Percentiles rank a stretch among this genome's conserved stretches.
phyloP scores from a whole-genome alignment of 2,797 vertebrate species.

The Notolepis coatsorum region DNA sequence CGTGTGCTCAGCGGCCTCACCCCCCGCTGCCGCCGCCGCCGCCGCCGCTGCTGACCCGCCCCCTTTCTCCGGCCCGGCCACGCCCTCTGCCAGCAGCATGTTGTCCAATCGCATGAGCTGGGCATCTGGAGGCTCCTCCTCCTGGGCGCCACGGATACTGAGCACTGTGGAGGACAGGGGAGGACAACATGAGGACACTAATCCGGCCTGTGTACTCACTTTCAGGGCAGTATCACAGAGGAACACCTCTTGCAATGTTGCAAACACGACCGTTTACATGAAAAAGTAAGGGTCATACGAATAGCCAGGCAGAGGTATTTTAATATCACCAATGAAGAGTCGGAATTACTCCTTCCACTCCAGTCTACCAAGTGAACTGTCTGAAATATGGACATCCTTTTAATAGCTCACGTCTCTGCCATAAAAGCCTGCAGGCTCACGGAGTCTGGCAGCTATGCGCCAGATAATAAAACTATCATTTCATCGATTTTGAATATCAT shows the following conservation, averaged over 20 bases:
- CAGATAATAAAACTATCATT: slow-evolving; percentile 78
- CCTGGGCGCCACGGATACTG: slow-evolving; percentile 97
- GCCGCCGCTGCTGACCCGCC: slow-evolving; percentile 93
- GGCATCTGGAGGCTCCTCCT: slow-evolving; percentile 97
- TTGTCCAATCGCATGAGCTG: slow-evolving; percentile 99
- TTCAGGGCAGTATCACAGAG: background rate
- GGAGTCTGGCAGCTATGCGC: slow-evolving; percentile 67
- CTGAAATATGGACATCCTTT: slow-evolving; percentile 72
- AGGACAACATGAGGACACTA: slow-evolving; percentile 11
- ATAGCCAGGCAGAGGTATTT: slow-evolving; percentile 14
- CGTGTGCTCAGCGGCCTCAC: slow-evolving; percentile 91
- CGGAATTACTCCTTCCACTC: slow-evolving; percentile 21
- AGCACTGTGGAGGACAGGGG: slow-evolving; percentile 83
- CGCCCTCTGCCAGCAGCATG: slow-evolving; percentile 98
- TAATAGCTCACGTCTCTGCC: slow-evolving; percentile 72
- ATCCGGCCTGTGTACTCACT: background rate
- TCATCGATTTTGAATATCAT: slow-evolving; percentile 75
- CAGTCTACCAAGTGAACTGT: slow-evolving; percentile 41
- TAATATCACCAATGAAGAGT: slow-evolving; percentile 16
- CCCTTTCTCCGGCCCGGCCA: slow-evolving; percentile 97
- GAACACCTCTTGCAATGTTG: background rate
- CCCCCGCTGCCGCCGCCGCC: slow-evolving; percentile 90
- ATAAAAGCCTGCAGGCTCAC: slow-evolving; percentile 72
- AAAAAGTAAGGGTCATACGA: background rate
- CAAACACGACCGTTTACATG: background rate